These are phyloP conservation scores for Stenurella melanura DNA, from an alignment of 2,888 invertebrate species.

Conservation along the genomic window DNA sequence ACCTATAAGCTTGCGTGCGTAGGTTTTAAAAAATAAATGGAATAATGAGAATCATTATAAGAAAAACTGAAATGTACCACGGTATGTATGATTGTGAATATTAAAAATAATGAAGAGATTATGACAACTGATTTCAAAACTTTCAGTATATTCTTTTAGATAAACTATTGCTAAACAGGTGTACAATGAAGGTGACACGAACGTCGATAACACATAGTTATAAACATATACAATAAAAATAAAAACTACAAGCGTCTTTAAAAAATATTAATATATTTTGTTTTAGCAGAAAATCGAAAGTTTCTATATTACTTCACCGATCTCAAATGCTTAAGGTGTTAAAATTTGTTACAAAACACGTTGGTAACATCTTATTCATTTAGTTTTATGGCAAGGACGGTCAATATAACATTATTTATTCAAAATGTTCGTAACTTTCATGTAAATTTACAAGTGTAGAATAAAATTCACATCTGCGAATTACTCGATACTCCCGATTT, in stretches of 20 bases:
- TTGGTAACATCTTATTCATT: conserved; percentile 30
- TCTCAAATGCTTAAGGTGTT: conserved; percentile 15
- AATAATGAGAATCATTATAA: conserved; percentile 13
- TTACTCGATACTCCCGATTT: no score
- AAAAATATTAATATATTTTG: no score
- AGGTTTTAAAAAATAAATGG: conserved; percentile 4
- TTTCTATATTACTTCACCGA: not conserved
- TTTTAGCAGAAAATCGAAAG: not conserved
- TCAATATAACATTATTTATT: conserved; percentile 11
- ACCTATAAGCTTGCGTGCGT: conserved; percentile 26
- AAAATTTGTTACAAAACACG: conserved; percentile 30
- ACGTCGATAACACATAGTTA: no score
- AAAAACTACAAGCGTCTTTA: no score
- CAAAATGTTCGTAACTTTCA: conserved; percentile 22
- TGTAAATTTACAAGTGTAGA: not conserved
- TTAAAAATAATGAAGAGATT: not conserved
- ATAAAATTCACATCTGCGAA: not conserved
- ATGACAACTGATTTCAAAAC: not conserved
- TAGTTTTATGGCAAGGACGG: conserved; percentile 20
- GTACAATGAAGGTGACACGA: no score
- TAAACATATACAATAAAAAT: no score
- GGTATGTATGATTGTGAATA: not conserved
- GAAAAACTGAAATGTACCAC: not conserved
- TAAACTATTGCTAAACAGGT: no score
- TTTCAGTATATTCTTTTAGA: not conserved